Evolutionary conservation across 2,797 vertebrate genomes (phyloP), one percentile per base, ranked within the genome.

Genomic region (Enteromius anoplus): DNA sequence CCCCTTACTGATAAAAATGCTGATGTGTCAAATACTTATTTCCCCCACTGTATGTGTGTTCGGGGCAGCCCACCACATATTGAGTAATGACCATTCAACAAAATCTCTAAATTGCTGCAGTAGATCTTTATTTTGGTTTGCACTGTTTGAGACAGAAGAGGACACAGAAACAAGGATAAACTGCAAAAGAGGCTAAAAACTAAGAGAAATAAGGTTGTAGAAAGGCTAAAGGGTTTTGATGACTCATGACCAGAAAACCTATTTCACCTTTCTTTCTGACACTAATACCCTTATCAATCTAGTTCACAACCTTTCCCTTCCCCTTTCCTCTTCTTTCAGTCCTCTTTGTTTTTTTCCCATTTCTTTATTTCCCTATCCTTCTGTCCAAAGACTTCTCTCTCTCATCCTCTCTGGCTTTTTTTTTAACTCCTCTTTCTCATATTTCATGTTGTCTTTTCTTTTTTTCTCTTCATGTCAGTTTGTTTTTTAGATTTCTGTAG

Each of bases 271-370:
- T 78, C 45, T 75, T 34, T 69, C 69, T 81, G 75, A 78, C 78
- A 58, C 64, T 85, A 86, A 86, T 81, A 86, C 62, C 26, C 55
- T 55, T 81, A 81, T 85, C 85, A 64, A 71, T 84, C 53, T 66
- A 80, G 65, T 76, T 80, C 72, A 26, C 23, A 81, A 80, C 49
- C 40, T 72, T 84, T 64, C 68, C 58, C 58, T 58, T 82, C 40
- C 26, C 21, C 60, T 75, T 47, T 69, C 26, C 49, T 69, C 49
- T 75, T 60, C 53, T 34, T 64, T 62, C 23, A 49, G 8, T 60
- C 37, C 80, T 6, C 12, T n/a, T 76, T 32, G 58, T 26, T 81
- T 81, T 84, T 79, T 64, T 72, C 51, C 81, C 26, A 72, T 72
- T 75, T 78, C 58, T 55, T 58, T 47, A 68, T 62, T 40, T 70